Evolutionary conservation across 2,888 invertebrate genomes (phyloP), one percentile per base, ranked within the genome.

Genomic region (Apeira syringaria): DNA sequence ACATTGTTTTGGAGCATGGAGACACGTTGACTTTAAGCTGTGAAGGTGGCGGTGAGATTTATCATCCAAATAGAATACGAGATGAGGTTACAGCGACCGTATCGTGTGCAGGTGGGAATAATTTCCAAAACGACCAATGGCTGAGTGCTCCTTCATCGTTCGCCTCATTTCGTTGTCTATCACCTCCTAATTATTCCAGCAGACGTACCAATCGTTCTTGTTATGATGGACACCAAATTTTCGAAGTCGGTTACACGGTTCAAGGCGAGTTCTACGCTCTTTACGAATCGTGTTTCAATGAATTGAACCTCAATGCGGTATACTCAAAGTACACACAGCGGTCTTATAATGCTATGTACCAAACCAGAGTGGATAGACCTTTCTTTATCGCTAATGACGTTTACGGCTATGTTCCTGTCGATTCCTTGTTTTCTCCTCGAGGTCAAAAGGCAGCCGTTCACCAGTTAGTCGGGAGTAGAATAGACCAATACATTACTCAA

Each of bases 271-370:
- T 86, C 41, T 80, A 85, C 27, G 71, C 87, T 0, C 48, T 77
- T 0, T 89, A 78, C 50, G 87, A 88, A 42, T 65, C 85, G 0
- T 89, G 89, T 37, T 89, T 89, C 47, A 70, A 87, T 43, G 76
- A 79, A 51, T 45, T 17, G 1, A 40, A 17, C 3, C 50, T 80
- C 0, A 76, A 64, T 27, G 63, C 69, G 1, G 50, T 88, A 1
- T 89, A 85, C 49, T 80, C 87, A 0, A 83, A 74, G 32, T 86
- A 88, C 30, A 79, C 77, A 0, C 89, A 88, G 43, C 81, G 80
- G 48, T 74, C 84, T 1, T 89, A 80, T 50, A 89, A 88, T 33
- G 71, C 80, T 3, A 48, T 68, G n/a, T 89, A 61, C 37, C 86
- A 87, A 59, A 80, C 79, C 0, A 74, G 51, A 62, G 84, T 87